phyloP scores from a whole-genome alignment of 2,113 vertebrate genomes.

The Phasianus colchicus region DNA sequence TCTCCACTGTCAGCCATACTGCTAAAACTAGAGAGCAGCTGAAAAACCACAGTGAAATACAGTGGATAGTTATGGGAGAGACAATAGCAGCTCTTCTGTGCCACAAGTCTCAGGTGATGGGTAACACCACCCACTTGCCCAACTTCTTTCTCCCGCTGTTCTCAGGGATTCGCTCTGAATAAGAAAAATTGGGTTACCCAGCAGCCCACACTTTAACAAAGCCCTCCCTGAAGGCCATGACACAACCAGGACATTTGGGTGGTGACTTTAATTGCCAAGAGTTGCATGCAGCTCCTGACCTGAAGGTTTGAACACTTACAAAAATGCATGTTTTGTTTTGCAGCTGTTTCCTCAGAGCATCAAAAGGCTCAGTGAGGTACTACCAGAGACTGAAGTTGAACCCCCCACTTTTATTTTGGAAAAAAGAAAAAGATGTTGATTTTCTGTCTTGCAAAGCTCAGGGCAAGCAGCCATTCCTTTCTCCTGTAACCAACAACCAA shows the following conservation, averaged over 20 bases:
- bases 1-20: no score
- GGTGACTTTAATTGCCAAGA: background rate
- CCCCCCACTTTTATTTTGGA: background rate
- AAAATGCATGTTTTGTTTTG: background rate
- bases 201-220: background rate
- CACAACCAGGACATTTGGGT: background rate
- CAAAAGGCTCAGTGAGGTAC: background rate
- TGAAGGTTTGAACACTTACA: background rate
- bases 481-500: background rate
- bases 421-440: background rate
- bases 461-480: background rate
- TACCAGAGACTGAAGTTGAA: background rate
- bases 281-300: background rate
- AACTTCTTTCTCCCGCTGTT: background rate
- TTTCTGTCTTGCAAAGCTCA: background rate
- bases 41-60: background rate
- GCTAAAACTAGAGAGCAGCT: background rate
- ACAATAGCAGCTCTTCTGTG: background rate
- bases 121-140: background rate
- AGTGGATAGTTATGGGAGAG: background rate
- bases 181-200: background rate
- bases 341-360: background rate
- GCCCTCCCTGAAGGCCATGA: background rate
- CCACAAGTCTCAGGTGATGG: background rate
- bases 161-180: background rate